A percentile compares a stretch with the other conserved stretches of the same genome.
These are phyloP conservation scores for Phyto melanocephala DNA, from an alignment of 2,888 invertebrate species.

Conservation along the genomic window DNA sequence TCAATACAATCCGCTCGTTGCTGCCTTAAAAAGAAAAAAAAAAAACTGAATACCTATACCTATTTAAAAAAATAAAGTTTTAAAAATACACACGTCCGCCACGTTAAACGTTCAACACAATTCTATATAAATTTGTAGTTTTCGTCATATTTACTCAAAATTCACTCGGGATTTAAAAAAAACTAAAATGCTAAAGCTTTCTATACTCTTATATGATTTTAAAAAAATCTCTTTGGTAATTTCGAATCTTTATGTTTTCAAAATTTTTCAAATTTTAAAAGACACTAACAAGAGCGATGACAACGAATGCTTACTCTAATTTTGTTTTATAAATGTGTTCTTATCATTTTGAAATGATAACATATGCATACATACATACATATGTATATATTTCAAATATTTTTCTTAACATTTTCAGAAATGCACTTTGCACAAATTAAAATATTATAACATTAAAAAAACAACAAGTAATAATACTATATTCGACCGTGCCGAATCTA, in stretches of 20 bases:
- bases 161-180: neutral
- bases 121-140: slow-evolving; percentile 44
- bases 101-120: slow-evolving; percentile 60
- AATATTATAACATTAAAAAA: too few species aligned
- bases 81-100: slow-evolving; percentile 54
- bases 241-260: slow-evolving; percentile 57
- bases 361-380: too few species aligned
- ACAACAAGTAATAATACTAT: too few species aligned
- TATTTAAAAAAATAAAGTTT: slow-evolving; percentile 40
- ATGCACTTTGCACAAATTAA: neutral
- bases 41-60: too few species aligned
- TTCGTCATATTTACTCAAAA: slow-evolving; percentile 19
- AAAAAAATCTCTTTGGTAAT: slow-evolving; percentile 52
- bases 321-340: slow-evolving; percentile 27
- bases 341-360: slow-evolving; percentile 42
- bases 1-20: slow-evolving; percentile 57
- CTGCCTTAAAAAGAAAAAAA: slow-evolving; percentile 38
- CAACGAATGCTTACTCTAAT: neutral
- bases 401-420: neutral
- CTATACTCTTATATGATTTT: slow-evolving; percentile 27
- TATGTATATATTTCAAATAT: slow-evolving; percentile 32
- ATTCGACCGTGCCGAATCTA: too few species aligned
- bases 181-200: slow-evolving; percentile 35
- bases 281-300: neutral
- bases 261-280: slow-evolving; percentile 52